phyloP scores from a whole-genome alignment of 2,888 invertebrate genomes.

The Eledona agricola region DNA sequence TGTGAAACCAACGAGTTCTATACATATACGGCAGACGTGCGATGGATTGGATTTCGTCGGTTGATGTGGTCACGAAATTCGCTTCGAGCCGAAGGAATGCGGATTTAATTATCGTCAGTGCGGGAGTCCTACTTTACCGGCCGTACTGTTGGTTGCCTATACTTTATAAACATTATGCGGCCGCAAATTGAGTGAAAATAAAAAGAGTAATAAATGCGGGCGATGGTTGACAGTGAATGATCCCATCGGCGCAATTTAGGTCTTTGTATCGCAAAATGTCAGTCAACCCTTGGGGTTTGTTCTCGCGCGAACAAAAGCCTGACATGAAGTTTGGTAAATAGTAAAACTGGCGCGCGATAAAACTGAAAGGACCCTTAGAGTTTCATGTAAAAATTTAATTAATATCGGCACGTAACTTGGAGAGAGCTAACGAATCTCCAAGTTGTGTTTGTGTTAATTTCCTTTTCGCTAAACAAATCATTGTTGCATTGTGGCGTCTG shows the following conservation, averaged over 20 bases:
- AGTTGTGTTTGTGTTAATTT: slow-evolving; percentile 35
- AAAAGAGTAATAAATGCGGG: no score
- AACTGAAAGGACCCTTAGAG: slow-evolving; percentile 8
- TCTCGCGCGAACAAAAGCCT: slow-evolving; percentile 7
- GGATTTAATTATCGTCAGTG: no score
- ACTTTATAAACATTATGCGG: no score
- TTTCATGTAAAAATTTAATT: slow-evolving; percentile 31
- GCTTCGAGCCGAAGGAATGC: no score
- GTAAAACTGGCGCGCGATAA: slow-evolving; percentile 10
- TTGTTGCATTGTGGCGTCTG: slow-evolving; percentile 39
- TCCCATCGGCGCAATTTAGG: neutral
- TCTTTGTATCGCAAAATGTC: no score
- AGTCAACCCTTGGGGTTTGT: slow-evolving; percentile 5
- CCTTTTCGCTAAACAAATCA: slow-evolving; percentile 38
- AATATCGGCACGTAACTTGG: slow-evolving; percentile 28
- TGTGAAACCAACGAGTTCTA: slow-evolving; percentile 26
- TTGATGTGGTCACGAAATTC: slow-evolving; percentile 4
- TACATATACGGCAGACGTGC: slow-evolving; percentile 10
- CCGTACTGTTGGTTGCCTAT: no score
- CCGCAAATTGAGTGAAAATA: no score
- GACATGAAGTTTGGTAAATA: slow-evolving; percentile 16
- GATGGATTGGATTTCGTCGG: slow-evolving; percentile 15
- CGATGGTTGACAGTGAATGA: no score
- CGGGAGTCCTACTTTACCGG: no score
- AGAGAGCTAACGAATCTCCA: slow-evolving; percentile 18